phyloP scores from a whole-genome alignment of 2,888 invertebrate species.

The Timema cristinae region DNA sequence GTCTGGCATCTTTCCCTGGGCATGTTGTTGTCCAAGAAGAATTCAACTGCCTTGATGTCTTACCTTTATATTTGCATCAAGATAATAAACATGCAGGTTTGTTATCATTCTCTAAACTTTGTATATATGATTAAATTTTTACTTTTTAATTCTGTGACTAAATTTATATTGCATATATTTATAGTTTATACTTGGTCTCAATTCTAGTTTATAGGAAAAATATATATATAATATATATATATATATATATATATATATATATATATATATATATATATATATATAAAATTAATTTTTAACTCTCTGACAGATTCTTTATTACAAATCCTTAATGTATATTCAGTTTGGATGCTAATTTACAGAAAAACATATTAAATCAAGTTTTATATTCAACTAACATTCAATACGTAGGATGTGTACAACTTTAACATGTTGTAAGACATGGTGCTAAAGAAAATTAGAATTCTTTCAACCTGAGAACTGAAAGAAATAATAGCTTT shows the following conservation, averaged over 20 bases:
- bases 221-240: not conserved
- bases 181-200: not conserved
- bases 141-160: not conserved
- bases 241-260: not conserved
- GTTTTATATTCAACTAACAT: no score
- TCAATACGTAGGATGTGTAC: no score
- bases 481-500: no score
- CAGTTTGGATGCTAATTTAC: no score
- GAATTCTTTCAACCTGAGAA: no score
- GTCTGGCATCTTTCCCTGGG: not conserved
- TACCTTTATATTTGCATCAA: constrained; percentile 45
- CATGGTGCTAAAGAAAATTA: no score
- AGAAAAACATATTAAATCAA: no score
- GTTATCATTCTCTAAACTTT: not conserved
- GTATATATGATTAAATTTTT: not conserved
- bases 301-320: no score
- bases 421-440: no score
- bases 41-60: constrained; percentile 50
- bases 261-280: not conserved
- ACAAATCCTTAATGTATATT: no score
- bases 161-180: not conserved
- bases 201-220: not conserved
- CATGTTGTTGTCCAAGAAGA: constrained; percentile 42
- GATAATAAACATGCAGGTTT: not conserved
- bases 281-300: not conserved